Evolutionary conservation across 2,797 vertebrate genomes (phyloP).

Genomic region (Alcedo quadribrachys): DNA sequence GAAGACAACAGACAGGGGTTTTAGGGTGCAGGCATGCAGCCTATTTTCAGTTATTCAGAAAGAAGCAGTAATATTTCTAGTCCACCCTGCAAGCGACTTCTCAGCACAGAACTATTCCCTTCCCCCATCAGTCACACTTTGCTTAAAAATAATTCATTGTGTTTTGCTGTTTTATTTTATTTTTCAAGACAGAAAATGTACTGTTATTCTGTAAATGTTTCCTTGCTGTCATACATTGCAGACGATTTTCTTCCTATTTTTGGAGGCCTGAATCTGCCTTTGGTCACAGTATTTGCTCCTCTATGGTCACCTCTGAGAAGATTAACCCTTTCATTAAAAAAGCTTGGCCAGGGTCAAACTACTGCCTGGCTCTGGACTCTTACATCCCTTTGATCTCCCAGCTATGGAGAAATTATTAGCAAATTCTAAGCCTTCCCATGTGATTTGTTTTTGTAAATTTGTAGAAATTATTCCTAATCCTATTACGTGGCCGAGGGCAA

Average conservation of each 20-base stretch:
- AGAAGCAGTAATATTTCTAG: conserved; percentile 47
- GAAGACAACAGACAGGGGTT: conserved; percentile 18
- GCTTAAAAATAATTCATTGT: conserved; percentile 64
- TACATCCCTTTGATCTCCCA: conserved; percentile 96
- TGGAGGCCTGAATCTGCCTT: conserved; percentile 92
- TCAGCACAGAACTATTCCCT: neutral
- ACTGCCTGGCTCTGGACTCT: conserved; percentile 88
- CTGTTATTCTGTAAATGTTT: conserved; percentile 86
- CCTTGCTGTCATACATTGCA: conserved; percentile 86
- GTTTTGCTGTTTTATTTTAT: conserved; percentile 67
- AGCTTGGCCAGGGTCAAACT: conserved; percentile 94
- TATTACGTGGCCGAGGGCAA: conserved; percentile 92
- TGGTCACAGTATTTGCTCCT: conserved; percentile 98
- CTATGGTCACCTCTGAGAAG: conserved; percentile 98
- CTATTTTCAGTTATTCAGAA: conserved; percentile 47
- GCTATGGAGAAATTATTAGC: conserved; percentile 97
- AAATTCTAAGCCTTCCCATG: conserved; percentile 97
- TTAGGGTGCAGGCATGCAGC: conserved; percentile 15
- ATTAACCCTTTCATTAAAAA: conserved; percentile 99
- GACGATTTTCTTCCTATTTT: conserved; percentile 85
- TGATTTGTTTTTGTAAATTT: conserved; percentile 99
- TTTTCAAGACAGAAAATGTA: conserved; percentile 79
- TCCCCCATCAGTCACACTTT: neutral
- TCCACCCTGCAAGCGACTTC: conserved; percentile 23
- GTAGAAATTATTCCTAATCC: conserved; percentile 99